Evolutionary conservation across 1,140 invertebrate species (phyloP).

Genomic region (Lucilia sericata): DNA sequence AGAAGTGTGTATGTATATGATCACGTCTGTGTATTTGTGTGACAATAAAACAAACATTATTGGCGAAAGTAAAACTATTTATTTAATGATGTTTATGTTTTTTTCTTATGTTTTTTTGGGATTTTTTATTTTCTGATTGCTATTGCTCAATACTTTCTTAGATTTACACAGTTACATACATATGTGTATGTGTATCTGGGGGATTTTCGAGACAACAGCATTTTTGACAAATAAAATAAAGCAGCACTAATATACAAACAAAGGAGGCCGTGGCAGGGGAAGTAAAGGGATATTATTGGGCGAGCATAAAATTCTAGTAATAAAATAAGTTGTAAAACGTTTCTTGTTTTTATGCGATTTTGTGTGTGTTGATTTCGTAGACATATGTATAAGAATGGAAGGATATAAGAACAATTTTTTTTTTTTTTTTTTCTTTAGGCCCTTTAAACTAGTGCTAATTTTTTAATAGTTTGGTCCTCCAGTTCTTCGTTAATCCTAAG

Average conservation of each 20-base stretch:
- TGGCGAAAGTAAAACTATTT: constrained; percentile 31
- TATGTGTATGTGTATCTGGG: background rate
- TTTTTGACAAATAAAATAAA: constrained; percentile 1
- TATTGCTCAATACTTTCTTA: background rate
- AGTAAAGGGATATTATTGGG: background rate
- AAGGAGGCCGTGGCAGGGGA: no score
- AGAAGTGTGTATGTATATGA: background rate
- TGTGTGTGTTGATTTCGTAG: background rate
- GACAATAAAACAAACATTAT: constrained; percentile 8
- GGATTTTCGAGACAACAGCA: background rate
- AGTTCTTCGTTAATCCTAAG: no score
- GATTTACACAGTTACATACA: background rate
- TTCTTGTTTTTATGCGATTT: background rate
- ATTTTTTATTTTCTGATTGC: background rate
- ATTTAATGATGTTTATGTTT: constrained; percentile 28
- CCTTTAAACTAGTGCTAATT: no score
- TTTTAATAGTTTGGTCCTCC: no score
- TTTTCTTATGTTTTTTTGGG: background rate
- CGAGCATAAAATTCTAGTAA: background rate
- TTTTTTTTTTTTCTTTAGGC: no score
- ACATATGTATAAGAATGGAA: background rate
- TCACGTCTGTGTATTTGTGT: background rate
- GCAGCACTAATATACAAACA: background rate
- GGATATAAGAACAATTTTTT: no score
- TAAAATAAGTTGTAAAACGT: background rate